These are phyloP conservation scores for Thalassophryne amazonica DNA, from an alignment of 2,797 vertebrate species.

Conservation along the genomic window DNA sequence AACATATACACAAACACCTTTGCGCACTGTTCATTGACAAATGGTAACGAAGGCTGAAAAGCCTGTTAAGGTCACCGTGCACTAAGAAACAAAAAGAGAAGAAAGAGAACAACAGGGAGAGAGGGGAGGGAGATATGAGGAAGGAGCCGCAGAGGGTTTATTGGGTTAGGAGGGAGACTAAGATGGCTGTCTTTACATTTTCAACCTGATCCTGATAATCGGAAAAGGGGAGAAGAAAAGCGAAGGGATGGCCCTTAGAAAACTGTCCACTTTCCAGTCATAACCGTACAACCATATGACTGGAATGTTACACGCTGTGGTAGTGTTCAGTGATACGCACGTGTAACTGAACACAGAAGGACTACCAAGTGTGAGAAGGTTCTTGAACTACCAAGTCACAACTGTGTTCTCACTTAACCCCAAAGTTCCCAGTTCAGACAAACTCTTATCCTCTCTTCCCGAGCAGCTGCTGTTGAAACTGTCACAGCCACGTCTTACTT, in stretches of 20 bases:
- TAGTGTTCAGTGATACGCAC: no score
- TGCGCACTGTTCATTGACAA: neutral
- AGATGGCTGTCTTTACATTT: conserved; percentile 54
- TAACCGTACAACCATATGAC: neutral
- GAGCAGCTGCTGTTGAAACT: no score
- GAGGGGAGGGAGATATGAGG: neutral
- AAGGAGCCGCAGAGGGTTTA: conserved; percentile 16
- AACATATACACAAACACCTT: neutral
- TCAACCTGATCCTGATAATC: conserved; percentile 59
- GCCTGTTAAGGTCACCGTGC: conserved; percentile 12
- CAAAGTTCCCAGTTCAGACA: no score
- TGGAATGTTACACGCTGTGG: no score
- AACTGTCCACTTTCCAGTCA: neutral
- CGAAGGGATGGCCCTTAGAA: conserved; percentile 26
- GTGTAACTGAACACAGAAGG: no score
- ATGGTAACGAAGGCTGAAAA: neutral
- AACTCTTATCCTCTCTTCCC: no score
- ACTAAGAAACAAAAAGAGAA: neutral
- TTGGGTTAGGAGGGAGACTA: conserved; percentile 37
- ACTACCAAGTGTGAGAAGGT: no score
- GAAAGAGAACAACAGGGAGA: neutral
- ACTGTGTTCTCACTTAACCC: no score
- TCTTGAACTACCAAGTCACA: no score
- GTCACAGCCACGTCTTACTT: no score
- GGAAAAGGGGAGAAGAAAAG: no score